These are phyloP conservation scores for Mesoligia furuncula DNA, from an alignment of 2,888 invertebrate species.

Conservation along the genomic window DNA sequence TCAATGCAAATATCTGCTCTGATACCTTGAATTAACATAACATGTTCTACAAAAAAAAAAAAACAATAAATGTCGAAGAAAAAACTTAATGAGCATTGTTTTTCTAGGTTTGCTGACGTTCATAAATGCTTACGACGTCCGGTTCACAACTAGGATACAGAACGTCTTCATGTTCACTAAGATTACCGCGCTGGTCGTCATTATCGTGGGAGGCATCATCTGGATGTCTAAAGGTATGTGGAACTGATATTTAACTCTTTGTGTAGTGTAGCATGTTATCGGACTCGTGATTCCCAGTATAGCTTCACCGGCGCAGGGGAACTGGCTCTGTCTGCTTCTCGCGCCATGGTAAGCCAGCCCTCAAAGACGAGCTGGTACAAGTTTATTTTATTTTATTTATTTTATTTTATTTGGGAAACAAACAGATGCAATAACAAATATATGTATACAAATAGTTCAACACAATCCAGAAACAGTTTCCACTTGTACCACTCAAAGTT, in stretches of 20 bases:
- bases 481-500: no score
- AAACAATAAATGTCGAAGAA: not conserved
- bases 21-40: slow-evolving; percentile 17
- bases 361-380: not conserved
- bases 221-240: slow-evolving; percentile 92
- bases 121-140: slow-evolving; percentile 96
- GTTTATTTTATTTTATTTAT: no score
- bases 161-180: slow-evolving; percentile 98
- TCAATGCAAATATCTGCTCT: slow-evolving; percentile 13
- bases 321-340: not conserved
- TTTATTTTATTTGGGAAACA: no score
- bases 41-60: not conserved
- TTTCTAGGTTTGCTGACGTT: slow-evolving; percentile 95
- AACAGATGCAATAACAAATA: no score
- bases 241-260: not conserved
- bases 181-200: slow-evolving; percentile 94
- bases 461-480: no score
- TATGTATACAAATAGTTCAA: no score
- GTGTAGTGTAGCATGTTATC: not conserved
- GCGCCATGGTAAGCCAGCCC: not conserved
- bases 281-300: not conserved
- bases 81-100: not conserved
- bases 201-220: slow-evolving; percentile 94
- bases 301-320: no score
- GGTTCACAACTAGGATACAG: slow-evolving; percentile 96